Evolutionary conservation across 2,113 vertebrate genomes (phyloP).

Genomic region (Desmodus rotundus): DNA sequence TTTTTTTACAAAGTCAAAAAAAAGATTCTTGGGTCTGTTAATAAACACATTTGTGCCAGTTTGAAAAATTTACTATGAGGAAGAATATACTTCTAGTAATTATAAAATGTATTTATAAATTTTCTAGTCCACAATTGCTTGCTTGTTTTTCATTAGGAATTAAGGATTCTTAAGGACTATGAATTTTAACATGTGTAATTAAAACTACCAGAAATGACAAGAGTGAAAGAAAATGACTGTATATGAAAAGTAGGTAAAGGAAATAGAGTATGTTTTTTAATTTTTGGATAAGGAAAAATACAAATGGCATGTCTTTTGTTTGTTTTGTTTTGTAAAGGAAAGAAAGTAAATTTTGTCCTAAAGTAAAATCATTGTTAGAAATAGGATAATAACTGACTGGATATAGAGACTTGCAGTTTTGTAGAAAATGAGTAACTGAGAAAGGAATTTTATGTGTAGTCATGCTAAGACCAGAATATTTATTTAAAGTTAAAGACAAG

Average conservation of each 20-base stretch:
- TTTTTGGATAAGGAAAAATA: neutral
- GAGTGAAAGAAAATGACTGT: too few species aligned
- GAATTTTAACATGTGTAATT: neutral
- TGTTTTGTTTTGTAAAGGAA: neutral
- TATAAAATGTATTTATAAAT: neutral
- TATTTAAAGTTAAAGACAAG: neutral
- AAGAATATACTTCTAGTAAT: neutral
- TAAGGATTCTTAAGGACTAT: neutral
- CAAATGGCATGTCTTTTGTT: neutral
- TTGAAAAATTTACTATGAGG: neutral
- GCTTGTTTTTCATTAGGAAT: neutral
- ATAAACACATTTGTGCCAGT: neutral
- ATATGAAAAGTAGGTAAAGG: too few species aligned
- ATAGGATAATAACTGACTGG: neutral
- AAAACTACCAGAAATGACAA: neutral
- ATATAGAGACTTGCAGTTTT: neutral
- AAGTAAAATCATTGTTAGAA: neutral
- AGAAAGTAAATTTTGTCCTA: neutral
- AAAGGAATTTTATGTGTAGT: neutral
- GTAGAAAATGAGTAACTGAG: neutral
- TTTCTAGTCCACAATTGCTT: neutral
- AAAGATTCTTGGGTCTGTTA: neutral
- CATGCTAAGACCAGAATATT: neutral
- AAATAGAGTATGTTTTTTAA: neutral
- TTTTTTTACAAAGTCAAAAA: neutral